Evolutionary conservation across 2,888 invertebrate genomes (phyloP).

Genomic region (Zaprionus obscuricornis): DNA sequence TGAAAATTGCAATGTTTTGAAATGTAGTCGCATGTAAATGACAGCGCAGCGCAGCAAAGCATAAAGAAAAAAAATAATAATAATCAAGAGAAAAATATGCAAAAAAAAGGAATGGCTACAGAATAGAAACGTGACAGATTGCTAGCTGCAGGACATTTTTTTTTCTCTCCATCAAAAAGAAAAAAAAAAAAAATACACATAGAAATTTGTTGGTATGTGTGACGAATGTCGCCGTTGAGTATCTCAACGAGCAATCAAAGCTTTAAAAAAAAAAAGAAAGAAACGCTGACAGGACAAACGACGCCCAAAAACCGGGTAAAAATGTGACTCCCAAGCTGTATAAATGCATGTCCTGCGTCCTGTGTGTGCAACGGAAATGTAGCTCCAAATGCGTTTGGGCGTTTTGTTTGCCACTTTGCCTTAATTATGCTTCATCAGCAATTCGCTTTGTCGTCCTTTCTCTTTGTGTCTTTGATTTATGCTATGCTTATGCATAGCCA

Average conservation of each 20-base stretch:
- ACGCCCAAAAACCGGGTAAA: slow-evolving; percentile 9
- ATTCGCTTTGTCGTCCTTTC: slow-evolving; percentile 41
- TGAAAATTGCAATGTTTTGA: slow-evolving; percentile 33
- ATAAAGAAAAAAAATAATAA: slow-evolving; percentile 4
- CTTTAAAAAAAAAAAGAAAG: slow-evolving; percentile 15
- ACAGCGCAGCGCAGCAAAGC: slow-evolving; percentile 26
- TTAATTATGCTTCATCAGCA: slow-evolving; percentile 66
- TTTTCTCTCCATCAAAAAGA: slow-evolving; percentile 13
- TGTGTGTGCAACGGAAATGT: slow-evolving; percentile 1
- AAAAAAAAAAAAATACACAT: slow-evolving; percentile 6
- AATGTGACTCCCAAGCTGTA: slow-evolving; percentile 25
- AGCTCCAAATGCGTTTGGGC: slow-evolving; percentile 45
- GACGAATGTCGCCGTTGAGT: slow-evolving; percentile 15
- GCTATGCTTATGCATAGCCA: slow-evolving; percentile 48
- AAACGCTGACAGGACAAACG: slow-evolving; percentile 13
- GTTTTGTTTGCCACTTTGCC: slow-evolving; percentile 62
- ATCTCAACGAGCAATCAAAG: slow-evolving; percentile 53
- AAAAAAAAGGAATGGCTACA: slow-evolving; percentile 26
- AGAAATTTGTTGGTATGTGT: slow-evolving; percentile 5
- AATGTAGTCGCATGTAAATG: slow-evolving; percentile 49
- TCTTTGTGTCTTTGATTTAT: slow-evolving; percentile 25
- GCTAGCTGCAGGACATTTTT: slow-evolving; percentile 62
- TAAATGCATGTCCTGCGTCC: background rate
- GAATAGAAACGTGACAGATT: slow-evolving; percentile 57
- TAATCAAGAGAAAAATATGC: slow-evolving; percentile 16